These are phyloP conservation scores for Eptatretus burgeri DNA, from an alignment of 2,113 vertebrate species.

Conservation along the genomic window DNA sequence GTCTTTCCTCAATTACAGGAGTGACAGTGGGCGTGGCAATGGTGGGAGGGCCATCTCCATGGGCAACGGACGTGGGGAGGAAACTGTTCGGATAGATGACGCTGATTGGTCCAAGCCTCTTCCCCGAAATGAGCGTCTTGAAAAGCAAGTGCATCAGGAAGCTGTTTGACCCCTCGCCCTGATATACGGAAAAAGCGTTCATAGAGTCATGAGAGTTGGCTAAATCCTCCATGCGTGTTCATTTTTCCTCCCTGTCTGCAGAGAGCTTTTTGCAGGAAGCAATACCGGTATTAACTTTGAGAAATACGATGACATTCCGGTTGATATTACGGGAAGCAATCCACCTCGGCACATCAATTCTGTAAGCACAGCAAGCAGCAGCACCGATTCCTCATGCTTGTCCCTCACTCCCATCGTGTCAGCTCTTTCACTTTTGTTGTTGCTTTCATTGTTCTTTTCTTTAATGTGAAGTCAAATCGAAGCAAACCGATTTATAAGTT, in stretches of 20 bases:
- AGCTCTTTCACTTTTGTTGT: too few species aligned
- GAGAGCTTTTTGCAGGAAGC: constrained; percentile 35
- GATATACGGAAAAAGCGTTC: background rate
- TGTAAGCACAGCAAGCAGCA: background rate
- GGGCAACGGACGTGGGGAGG: too few species aligned
- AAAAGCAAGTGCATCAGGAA: background rate
- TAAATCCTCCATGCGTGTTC: background rate
- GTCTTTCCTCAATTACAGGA: background rate
- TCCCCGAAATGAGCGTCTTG: constrained; percentile 5
- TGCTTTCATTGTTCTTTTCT: too few species aligned
- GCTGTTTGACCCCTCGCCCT: background rate
- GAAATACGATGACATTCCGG: constrained; percentile 55
- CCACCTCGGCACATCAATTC: constrained; percentile 17
- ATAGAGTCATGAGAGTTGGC: background rate
- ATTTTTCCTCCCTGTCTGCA: background rate
- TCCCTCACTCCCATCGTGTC: too few species aligned
- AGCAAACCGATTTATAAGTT: too few species aligned
- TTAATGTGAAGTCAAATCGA: too few species aligned
- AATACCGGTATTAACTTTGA: constrained; percentile 57
- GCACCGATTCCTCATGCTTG: too few species aligned
- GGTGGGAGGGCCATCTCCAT: background rate
- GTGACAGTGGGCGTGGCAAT: background rate
- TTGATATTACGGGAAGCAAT: constrained; percentile 42
- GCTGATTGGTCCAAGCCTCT: constrained; percentile 2
- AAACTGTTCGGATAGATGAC: background rate